Evolutionary conservation across 1,140 invertebrate genomes (phyloP).

Genomic region (Solenopsis fugax): DNA sequence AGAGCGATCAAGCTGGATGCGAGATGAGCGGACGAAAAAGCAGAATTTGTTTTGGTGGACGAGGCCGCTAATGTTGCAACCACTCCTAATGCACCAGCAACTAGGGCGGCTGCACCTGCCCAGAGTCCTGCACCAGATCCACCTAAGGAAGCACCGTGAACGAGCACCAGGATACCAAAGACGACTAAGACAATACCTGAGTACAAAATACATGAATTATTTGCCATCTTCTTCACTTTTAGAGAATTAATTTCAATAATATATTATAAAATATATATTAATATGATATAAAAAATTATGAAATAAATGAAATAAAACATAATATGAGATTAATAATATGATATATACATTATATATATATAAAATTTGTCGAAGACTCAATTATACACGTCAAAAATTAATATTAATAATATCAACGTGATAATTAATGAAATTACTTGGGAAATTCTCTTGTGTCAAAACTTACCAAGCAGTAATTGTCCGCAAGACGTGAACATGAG

Average conservation of each 20-base stretch:
- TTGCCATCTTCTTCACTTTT: background rate
- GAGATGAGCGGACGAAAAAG: constrained; percentile 83
- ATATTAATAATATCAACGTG: background rate
- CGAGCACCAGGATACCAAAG: constrained; percentile 85
- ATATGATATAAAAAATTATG: background rate
- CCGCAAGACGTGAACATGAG: constrained; percentile 85
- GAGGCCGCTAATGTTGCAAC: constrained; percentile 82
- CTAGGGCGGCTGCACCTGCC: constrained; percentile 86
- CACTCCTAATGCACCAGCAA: constrained; percentile 83
- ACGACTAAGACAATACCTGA: constrained; percentile 85
- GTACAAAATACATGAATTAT: background rate
- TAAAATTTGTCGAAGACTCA: background rate
- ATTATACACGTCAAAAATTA: background rate
- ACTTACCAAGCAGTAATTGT: constrained; percentile 83
- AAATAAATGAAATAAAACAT: background rate
- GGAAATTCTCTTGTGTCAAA: background rate
- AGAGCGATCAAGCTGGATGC: constrained; percentile 83
- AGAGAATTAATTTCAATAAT: background rate
- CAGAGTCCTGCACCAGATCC: constrained; percentile 86
- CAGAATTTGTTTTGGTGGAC: constrained; percentile 76
- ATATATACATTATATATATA: background rate
- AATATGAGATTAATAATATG: background rate
- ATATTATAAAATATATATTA: background rate
- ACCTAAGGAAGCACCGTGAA: constrained; percentile 85
- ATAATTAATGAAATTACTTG: background rate